Base-by-base conservation (phyloP, 2,888 invertebrate species). In the Trachelus iudaicus region DNA sequence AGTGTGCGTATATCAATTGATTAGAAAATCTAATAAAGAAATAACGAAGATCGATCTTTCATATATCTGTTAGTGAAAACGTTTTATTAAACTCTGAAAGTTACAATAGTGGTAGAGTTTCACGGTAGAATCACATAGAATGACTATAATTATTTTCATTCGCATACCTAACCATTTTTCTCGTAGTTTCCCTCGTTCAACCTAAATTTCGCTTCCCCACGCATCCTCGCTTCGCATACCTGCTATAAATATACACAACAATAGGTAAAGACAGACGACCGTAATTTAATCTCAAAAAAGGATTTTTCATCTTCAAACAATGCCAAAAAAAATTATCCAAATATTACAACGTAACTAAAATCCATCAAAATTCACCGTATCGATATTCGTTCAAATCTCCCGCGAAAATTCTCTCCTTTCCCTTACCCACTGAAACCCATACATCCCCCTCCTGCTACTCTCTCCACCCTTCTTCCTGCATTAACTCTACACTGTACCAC, bases 41-140 rank as follows among this genome's bases (percentile, higher is more conserved):
- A 12, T 3, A 35, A 35, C 12, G 4, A 3, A 12, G 3, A 40
- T 40, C 2, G 56, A 56, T 56, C 23, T 56, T 2, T 23, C 9
- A 6, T 56, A 56, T 33, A 79, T 81, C 69, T 87, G 86, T 89
- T 88, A 87, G 88, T 89, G 88, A 89, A 89, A 89, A 89, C 88
- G 88, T 88, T 88, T 89, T 89, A 89, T 89, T 89, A 89, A 89
- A 89, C 89, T 89, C 87, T 89, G 89, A 88, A 89, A 89, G 88
- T 88, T 89, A 89, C 88, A 89, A 89, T 89, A 89, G 89, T 87
- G 81, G 87, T 89, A 89, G 88, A 88, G 86, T 87, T 87, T 81
- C 81, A 82, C 81, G 80, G 80, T 81, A 83, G 82, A 83, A 84
- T 84, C 82, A 84, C 83, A 88, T 87, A 88, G 80, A 88, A 83